Conservation (phyloP, 1,140 invertebrate species). For the Trichoplusia ni region DNA sequence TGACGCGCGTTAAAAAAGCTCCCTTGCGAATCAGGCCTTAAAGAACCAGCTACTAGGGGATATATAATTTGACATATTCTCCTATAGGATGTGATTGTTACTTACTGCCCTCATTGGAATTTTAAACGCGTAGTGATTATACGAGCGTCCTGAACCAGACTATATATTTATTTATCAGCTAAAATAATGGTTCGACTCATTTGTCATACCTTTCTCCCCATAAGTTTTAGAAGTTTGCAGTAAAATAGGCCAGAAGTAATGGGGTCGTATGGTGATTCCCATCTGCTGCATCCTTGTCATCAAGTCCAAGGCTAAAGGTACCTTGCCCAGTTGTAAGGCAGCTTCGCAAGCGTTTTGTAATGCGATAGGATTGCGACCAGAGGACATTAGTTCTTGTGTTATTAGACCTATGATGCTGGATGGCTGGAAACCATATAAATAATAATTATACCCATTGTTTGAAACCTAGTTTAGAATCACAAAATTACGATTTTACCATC, state of each 20-base stretch:
- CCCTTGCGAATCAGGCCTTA: too few species aligned
- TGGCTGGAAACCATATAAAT: slow-evolving; percentile 55
- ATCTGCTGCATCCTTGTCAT: slow-evolving; percentile 79
- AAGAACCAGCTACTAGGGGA: too few species aligned
- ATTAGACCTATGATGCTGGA: slow-evolving; percentile 61
- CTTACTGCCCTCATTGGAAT: too few species aligned
- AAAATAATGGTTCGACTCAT: not conserved
- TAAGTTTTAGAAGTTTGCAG: slow-evolving; percentile 62
- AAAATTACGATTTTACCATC: too few species aligned
- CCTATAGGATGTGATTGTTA: too few species aligned
- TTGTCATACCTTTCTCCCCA: slow-evolving; percentile 72
- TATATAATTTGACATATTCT: too few species aligned
- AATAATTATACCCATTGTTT: too few species aligned
- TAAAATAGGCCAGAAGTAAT: slow-evolving; percentile 84
- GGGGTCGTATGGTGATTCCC: slow-evolving; percentile 73
- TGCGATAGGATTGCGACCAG: slow-evolving; percentile 64
- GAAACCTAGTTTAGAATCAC: too few species aligned
- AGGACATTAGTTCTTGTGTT: slow-evolving; percentile 65
- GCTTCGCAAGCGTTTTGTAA: slow-evolving; percentile 69
- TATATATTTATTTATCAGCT: too few species aligned
- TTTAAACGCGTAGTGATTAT: too few species aligned
- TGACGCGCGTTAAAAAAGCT: too few species aligned
- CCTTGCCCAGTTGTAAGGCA: slow-evolving; percentile 63
- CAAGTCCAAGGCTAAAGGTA: slow-evolving; percentile 70
- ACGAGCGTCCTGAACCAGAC: too few species aligned